Conservation (phyloP, 2,797 vertebrate genomes). For the Gallinago solitaria region DNA sequence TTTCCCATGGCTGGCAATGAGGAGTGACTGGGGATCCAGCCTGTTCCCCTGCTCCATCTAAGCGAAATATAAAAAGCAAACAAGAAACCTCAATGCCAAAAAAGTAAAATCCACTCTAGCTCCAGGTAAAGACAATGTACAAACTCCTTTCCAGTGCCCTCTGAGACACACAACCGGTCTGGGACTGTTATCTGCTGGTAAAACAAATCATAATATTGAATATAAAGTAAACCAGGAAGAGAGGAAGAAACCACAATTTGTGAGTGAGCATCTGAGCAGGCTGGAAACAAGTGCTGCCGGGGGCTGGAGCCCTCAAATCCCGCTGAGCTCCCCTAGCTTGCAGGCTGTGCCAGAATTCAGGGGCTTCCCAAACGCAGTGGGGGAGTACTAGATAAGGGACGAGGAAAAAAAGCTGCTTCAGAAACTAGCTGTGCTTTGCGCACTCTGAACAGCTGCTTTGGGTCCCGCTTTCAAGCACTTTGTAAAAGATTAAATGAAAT, state of each 20-base stretch:
- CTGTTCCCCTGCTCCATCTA: not conserved
- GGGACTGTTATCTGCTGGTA: not conserved
- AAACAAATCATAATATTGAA: not conserved
- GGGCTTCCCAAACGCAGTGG: not conserved
- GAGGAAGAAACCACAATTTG: not conserved
- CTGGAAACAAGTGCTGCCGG: not conserved
- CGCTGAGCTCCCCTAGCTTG: not conserved
- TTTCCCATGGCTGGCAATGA: not conserved
- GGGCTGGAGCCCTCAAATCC: not conserved
- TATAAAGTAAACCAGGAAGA: not conserved
- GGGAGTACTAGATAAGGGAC: not conserved
- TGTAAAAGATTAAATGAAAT: not conserved
- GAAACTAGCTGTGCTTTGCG: not conserved
- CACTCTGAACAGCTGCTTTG: not conserved
- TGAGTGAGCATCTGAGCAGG: not conserved
- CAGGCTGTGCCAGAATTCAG: not conserved
- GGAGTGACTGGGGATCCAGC: not conserved
- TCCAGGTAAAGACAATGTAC: not conserved
- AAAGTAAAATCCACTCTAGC: not conserved
- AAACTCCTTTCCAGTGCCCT: not conserved
- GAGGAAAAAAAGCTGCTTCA: not conserved
- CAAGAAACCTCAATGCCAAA: not conserved
- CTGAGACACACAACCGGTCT: not conserved
- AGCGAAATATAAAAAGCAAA: not conserved
- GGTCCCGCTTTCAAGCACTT: not conserved